Conservation (phyloP, 2,888 invertebrate genomes). For the Trissoscelio sp. region DNA sequence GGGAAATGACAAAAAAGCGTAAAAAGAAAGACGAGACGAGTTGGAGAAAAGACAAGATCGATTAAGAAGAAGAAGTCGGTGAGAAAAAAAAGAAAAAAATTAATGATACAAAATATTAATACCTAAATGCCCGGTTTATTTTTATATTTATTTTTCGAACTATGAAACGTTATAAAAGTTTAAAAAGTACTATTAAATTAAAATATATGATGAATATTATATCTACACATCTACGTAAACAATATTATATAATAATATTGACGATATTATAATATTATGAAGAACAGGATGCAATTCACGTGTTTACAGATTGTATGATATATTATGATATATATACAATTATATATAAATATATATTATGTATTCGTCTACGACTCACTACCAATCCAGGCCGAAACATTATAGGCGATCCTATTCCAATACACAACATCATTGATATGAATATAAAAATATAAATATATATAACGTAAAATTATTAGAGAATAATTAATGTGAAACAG, state of each 20-base stretch:
- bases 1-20: conserved; percentile 18
- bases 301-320: conserved; percentile 69
- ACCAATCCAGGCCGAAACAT: conserved; percentile 70
- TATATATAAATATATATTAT: conserved; percentile 63
- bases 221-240: conserved; percentile 69
- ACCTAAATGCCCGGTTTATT: conserved; percentile 84
- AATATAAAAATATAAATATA: conserved; percentile 63
- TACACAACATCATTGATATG: conserved; percentile 65
- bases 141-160: conserved; percentile 84
- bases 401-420: conserved; percentile 69
- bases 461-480: conserved; percentile 69
- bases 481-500: conserved; percentile 69
- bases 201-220: conserved; percentile 78
- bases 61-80: conserved; percentile 64
- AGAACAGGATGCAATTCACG: conserved; percentile 64
- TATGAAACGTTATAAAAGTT: conserved; percentile 83
- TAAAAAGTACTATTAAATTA: conserved; percentile 82
- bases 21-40: conserved; percentile 37
- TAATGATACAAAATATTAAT: conserved; percentile 84
- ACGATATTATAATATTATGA: conserved; percentile 69
- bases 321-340: conserved; percentile 68
- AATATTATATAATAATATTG: conserved; percentile 70
- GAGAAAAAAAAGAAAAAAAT: conserved; percentile 73
- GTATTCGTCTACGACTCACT: conserved; percentile 69
- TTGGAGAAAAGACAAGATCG: conserved; percentile 54